Evolutionary conservation across 2,113 vertebrate genomes (phyloP), one percentile per base, ranked within the genome.

Genomic region (Halichoeres trimaculatus): DNA sequence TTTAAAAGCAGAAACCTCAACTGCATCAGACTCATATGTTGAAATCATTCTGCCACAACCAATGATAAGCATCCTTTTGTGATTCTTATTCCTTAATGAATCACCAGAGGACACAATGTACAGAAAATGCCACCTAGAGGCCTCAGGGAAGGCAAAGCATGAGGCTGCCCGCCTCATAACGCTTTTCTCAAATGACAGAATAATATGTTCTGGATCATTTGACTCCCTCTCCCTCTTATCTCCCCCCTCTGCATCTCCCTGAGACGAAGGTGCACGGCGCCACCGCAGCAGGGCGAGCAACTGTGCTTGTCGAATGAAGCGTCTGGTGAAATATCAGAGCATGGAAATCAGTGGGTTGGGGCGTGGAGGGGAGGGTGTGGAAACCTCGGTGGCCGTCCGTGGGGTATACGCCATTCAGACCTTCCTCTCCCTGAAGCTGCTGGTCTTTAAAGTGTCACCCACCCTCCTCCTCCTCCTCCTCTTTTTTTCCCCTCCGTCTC

Each of bases 131-230:
- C 94, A 95, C 82, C 91, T 87, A 78, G 85, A 69, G 88, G 89
- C 93, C 94, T 85, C 38, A 14, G 86, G 93, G 91, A 88, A 91
- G 48, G 85, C 91, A 91, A 86, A 92, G 85, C 90, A 87, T 90
- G 89, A 93, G 92, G 93, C 87, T 84, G 52, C 89, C 93, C 76
- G 84, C 67, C 82, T 94, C 91, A 80, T 92, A 89, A 93, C 78
- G 86, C 80, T 72, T 66, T 92, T 95, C 95, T 95, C 92, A 95
- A 94, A 94, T 94, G 95, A 96, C 95, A 96, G 88, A 91, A 91
- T 95, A 95, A 95, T 95, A 95, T 91, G 94, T 96, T 95, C 95
- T 92, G 95, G 95, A 96, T 96, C 94, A 96, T 96, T 96, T 95
- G 94, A 94, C 89, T 91, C 74, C 6, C 30, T 30, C 30, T 30